Base-by-base conservation (phyloP, 2,113 vertebrate genomes). In the Charina bottae region DNA sequence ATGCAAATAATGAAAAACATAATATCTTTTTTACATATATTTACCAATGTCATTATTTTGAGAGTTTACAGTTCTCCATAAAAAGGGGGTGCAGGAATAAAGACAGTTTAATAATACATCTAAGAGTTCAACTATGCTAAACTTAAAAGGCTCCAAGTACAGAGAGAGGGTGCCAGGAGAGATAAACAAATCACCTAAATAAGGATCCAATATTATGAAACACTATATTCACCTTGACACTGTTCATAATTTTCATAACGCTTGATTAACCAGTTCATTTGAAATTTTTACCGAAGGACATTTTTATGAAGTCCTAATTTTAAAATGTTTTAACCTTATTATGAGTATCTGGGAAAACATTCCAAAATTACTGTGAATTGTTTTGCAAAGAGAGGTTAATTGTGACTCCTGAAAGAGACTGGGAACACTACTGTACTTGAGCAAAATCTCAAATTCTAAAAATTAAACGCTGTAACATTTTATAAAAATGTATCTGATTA, bases 11-110 rank as follows among this genome's bases (percentile, higher is more conserved):
- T 8, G 78, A 56, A 87, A 87, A 56, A 87, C 15, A 33, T 55
- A 78, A 95, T 96, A 96, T 96, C n/a, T 96, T 37, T 78, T 94
- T 95, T 95, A 94, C 94, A 97, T 94, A 96, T 96, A 95, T 92
- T 96, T 95, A 95, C 95, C 97, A 97, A 97, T 97, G 95, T 98
- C 97, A 97, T 97, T 97, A 96, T 97, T 97, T 96, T 97, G 95
- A 94, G 96, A 97, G 96, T 96, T 87, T 26, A 60, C 55, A 33
- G 0, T 93, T 97, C 93, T 96, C 94, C 85, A 93, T 93, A 94
- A 95, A 95, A 85, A 37, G 33, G 89, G 89, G 90, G 94, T 96
- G 93, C 37, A 60, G 49, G 87, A 96, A 90, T 42, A 94, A 89
- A 97, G 91, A 94, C 95, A 97, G 94, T 94, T 90, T 83, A 83